Evolutionary conservation across 2,113 vertebrate genomes (phyloP), one percentile per base, ranked within the genome.

Genomic region (Rhea pennata): DNA sequence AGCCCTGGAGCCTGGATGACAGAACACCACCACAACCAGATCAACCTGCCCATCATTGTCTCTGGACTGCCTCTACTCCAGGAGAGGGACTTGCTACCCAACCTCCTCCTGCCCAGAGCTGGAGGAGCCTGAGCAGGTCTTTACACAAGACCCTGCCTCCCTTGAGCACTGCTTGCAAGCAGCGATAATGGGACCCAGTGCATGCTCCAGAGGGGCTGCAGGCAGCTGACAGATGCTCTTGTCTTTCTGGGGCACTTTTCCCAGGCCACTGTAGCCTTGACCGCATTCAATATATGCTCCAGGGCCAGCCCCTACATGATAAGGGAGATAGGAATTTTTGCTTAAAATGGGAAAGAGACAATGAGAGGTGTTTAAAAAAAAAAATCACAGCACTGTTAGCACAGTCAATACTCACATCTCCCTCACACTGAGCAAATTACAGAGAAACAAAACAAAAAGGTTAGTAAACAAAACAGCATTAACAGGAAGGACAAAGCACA

Each of bases 361-460:
- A 97, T 94, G 94, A 97, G 85, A 97, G 92, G 95, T 91, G 84
- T 90, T 94, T 73, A 94, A 75, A 24, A 36, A 36, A 36, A 39
- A 94, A 92, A 93, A 92, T 93, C 98, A 98, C 98, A 96, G 98
- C 97, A 97, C 97, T 71, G 88, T 94, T 95, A 96, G 96, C 97
- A 96, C 90, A 95, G 88, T 97, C 96, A 90, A 99, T 99, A 99
- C 99, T 99, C 98, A 99, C 99, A 98, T 99, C 99, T 97, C 98
- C 99, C 98, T 99, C 99, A 98, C 98, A 99, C 99, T 99, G 99
- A 98, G 98, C 98, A 98, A 98, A 97, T 98, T 86, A 98, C 97
- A 98, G 98, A 98, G 98, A 95, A 73, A 97, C 96, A 96, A 96
- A 97, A 97, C 96, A 95, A 93, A 97, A 94, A 97, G 97, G 93